A percentile compares a stretch with the other conserved stretches of the same genome.
Conservation (phyloP, 2,888 invertebrate genomes). For the Polylopha cassiicola region DNA sequence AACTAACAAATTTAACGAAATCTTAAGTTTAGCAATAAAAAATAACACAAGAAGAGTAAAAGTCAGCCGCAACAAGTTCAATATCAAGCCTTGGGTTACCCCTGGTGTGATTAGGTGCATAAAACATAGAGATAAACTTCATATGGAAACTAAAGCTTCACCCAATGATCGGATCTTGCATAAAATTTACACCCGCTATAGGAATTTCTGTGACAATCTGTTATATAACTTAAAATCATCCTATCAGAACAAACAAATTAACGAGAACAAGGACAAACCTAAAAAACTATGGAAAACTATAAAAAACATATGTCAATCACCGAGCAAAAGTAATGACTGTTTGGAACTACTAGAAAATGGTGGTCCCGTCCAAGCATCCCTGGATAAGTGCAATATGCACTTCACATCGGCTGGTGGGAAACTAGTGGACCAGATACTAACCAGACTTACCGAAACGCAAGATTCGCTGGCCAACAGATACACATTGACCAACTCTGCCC, state of each 20-base stretch:
- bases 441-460: not conserved
- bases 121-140: not conserved
- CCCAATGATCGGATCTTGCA: not conserved
- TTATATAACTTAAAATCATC: not conserved
- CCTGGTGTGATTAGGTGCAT: not conserved
- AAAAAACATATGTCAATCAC: not conserved
- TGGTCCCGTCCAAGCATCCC: not conserved
- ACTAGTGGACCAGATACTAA: not conserved
- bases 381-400: not conserved
- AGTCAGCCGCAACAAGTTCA: slow-evolving; percentile 1
- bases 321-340: not conserved
- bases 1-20: not conserved
- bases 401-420: not conserved
- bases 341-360: not conserved
- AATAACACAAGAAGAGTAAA: not conserved
- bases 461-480: not conserved
- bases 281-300: not conserved
- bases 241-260: not conserved
- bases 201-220: not conserved
- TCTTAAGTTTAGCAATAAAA: not conserved
- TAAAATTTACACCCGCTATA: not conserved
- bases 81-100: slow-evolving; percentile 5
- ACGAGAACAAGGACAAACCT: not conserved
- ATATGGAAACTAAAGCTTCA: not conserved
- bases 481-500: not conserved